phyloP scores from a whole-genome alignment of 2,888 invertebrate species.

The Callinectes sapidus region DNA sequence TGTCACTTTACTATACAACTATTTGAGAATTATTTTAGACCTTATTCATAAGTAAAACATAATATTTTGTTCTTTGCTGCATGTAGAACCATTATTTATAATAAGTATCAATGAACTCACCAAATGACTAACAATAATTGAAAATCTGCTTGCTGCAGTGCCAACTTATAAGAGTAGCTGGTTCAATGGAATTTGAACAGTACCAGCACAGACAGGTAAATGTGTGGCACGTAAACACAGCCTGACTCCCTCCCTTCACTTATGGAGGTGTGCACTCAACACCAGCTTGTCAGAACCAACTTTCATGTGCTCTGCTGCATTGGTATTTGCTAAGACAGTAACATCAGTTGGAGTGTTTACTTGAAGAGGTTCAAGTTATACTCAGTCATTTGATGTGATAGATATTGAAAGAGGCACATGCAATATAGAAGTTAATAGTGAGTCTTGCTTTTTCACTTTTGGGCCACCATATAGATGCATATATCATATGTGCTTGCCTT shows the following conservation, averaged over 20 bases:
- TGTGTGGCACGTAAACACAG: slow-evolving; percentile 44
- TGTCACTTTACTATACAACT: background rate
- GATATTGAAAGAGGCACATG: background rate
- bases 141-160: slow-evolving; percentile 34
- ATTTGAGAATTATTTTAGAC: background rate
- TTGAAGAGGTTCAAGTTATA: background rate
- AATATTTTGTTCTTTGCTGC: background rate
- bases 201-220: slow-evolving; percentile 27
- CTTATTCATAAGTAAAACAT: background rate
- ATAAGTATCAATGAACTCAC: background rate
- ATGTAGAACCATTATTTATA: background rate
- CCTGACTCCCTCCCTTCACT: background rate
- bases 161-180: slow-evolving; percentile 24
- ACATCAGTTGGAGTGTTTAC: background rate
- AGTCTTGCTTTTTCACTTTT: background rate
- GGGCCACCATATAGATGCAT: background rate
- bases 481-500: background rate
- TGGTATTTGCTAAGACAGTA: background rate
- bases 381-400: background rate
- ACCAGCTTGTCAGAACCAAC: background rate
- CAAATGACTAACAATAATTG: background rate
- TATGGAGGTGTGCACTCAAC: background rate
- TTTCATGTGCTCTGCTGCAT: background rate
- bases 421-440: background rate
- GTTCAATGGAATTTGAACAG: slow-evolving; percentile 43